These are phyloP conservation scores for Plutomurus gul DNA, from an alignment of 1,140 invertebrate genomes.

Conservation along the genomic window DNA sequence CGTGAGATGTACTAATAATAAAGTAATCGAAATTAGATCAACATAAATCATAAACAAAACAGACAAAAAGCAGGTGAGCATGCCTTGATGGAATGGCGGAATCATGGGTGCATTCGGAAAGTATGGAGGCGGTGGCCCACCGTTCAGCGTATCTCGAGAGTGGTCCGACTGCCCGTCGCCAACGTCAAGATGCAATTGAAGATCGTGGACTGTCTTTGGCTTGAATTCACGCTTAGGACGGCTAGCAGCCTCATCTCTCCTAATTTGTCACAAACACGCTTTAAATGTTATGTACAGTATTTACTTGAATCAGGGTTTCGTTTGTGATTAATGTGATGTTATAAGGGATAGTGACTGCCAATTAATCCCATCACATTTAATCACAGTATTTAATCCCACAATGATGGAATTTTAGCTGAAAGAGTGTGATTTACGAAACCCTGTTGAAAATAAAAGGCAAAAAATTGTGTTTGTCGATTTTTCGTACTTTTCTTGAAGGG, in stretches of 20 bases:
- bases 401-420: too few species aligned
- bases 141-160: constrained; percentile 64
- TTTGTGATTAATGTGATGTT: too few species aligned
- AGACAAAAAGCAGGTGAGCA: constrained; percentile 39
- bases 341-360: too few species aligned
- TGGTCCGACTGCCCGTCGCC: constrained; percentile 61
- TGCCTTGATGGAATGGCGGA: constrained; percentile 47
- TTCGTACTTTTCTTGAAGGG: constrained; percentile 83
- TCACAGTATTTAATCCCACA: too few species aligned
- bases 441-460: too few species aligned
- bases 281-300: constrained; percentile 48
- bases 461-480: too few species aligned
- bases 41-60: constrained; percentile 33
- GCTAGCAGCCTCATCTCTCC: constrained; percentile 85
- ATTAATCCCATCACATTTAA: too few species aligned
- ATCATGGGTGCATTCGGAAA: constrained; percentile 37
- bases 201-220: constrained; percentile 87
- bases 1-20: too few species aligned
- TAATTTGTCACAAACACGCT: constrained; percentile 58
- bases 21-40: too few species aligned
- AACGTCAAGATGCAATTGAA: constrained; percentile 66
- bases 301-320: too few species aligned
- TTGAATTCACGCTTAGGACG: constrained; percentile 89
- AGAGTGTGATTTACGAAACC: too few species aligned
- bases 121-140: constrained; percentile 58